Conservation (phyloP, 2,888 invertebrate genomes). For the Furcula furcula region DNA sequence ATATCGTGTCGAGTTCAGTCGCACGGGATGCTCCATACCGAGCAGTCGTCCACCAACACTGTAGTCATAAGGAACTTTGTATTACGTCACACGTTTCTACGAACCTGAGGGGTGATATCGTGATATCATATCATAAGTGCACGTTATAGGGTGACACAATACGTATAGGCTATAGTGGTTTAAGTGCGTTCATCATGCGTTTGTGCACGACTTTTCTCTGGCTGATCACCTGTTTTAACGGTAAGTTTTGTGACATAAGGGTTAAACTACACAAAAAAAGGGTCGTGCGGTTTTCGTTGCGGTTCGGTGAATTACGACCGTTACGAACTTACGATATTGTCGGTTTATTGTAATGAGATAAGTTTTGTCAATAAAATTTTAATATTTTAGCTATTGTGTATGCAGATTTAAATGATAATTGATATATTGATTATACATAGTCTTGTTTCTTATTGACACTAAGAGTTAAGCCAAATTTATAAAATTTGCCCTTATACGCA, state of each 20-base stretch:
- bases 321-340: too few species aligned
- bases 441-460: too few species aligned
- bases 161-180: conserved; percentile 22
- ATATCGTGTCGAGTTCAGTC: conserved; percentile 50
- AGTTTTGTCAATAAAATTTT: too few species aligned
- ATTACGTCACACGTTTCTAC: conserved; percentile 70
- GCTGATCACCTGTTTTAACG: conserved; percentile 69
- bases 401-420: too few species aligned
- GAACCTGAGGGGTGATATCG: conserved; percentile 50
- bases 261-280: conserved; percentile 45
- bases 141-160: conserved; percentile 34
- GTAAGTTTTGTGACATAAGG: conserved; percentile 57
- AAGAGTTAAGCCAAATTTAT: too few species aligned
- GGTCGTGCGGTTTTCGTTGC: too few species aligned
- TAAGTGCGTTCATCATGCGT: conserved; percentile 58
- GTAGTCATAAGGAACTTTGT: conserved; percentile 43
- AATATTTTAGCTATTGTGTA: too few species aligned
- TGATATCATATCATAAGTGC: conserved; percentile 43
- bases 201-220: conserved; percentile 61
- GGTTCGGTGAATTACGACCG: conserved; percentile 51
- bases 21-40: conserved; percentile 47
- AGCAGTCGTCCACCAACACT: conserved; percentile 38
- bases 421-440: too few species aligned
- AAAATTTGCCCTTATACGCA: too few species aligned
- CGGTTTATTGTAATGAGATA: neutral